Percentiles rank a stretch among this genome's conserved stretches.
These are phyloP conservation scores for Bovichtus variegatus DNA, from an alignment of 2,797 vertebrate species.

Conservation along the genomic window DNA sequence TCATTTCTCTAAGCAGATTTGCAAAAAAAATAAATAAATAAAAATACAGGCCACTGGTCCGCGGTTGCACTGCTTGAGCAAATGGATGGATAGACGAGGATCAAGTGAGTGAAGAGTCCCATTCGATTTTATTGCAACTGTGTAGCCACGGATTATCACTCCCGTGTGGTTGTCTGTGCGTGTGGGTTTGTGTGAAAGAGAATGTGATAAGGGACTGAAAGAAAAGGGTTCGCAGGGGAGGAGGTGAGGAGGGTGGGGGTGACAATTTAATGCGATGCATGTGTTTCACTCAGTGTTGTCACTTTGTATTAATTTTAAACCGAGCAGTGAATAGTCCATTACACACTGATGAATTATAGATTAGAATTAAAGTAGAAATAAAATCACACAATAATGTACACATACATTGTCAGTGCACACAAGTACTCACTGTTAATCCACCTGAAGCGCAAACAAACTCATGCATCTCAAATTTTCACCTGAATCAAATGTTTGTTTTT, in stretches of 20 bases:
- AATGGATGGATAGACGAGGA: constrained; percentile 64
- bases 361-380: constrained; percentile 67
- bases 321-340: constrained; percentile 69
- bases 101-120: constrained; percentile 64
- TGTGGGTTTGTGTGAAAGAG: constrained; percentile 17
- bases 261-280: constrained; percentile 67
- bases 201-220: constrained; percentile 7
- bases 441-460: constrained; percentile 11
- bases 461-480: not conserved
- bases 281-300: constrained; percentile 71
- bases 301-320: constrained; percentile 76
- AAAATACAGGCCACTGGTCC: constrained; percentile 43
- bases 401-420: constrained; percentile 24
- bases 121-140: constrained; percentile 71
- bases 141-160: constrained; percentile 69
- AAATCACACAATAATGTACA: constrained; percentile 53
- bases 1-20: constrained; percentile 78
- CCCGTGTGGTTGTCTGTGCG: constrained; percentile 28
- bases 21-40: constrained; percentile 5
- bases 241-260: not conserved
- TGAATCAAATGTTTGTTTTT: not conserved
- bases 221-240: constrained; percentile 25
- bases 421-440: constrained; percentile 24
- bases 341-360: constrained; percentile 75
- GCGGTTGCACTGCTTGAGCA: constrained; percentile 52